phyloP scores from a whole-genome alignment of 2,888 invertebrate species.

The Mongoloraphidia duomilia region DNA sequence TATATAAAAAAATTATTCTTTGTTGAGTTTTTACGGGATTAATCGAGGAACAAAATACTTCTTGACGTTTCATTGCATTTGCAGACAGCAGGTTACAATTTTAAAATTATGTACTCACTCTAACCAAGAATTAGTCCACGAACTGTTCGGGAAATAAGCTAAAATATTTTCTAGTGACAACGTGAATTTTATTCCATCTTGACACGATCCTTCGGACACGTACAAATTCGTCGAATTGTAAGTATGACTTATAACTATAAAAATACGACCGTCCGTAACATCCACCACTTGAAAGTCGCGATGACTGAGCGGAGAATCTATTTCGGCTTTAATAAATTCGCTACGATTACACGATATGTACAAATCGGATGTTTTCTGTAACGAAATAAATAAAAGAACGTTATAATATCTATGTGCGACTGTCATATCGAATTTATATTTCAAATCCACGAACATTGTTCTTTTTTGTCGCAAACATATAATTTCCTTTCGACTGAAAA shows the following conservation, averaged over 20 bases:
- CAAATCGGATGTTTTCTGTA: slow-evolving; percentile 41
- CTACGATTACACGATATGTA: slow-evolving; percentile 64
- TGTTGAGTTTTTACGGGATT: no score
- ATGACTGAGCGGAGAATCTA: slow-evolving; percentile 51
- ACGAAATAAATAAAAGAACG: slow-evolving; percentile 9
- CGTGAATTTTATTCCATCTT: slow-evolving; percentile 46
- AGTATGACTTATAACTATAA: slow-evolving; percentile 70
- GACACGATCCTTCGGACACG: slow-evolving; percentile 52
- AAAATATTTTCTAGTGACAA: slow-evolving; percentile 67
- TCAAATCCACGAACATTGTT: slow-evolving; percentile 35
- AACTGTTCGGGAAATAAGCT: slow-evolving; percentile 69
- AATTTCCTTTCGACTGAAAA: slow-evolving; percentile 70
- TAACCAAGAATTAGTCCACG: slow-evolving; percentile 70
- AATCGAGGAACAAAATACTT: no score
- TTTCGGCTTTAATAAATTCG: slow-evolving; percentile 55
- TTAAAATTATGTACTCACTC: slow-evolving; percentile 42
- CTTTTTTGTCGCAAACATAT: slow-evolving; percentile 69
- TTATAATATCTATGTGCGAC: background rate
- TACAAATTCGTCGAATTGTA: slow-evolving; percentile 62
- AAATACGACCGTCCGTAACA: slow-evolving; percentile 62
- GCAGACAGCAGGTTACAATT: no score
- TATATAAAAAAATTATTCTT: no score
- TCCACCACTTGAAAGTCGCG: slow-evolving; percentile 71
- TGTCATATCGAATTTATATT: slow-evolving; percentile 4
- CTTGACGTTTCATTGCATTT: no score